phyloP scores from a whole-genome alignment of 2,797 vertebrate species.

The Notolepis coatsorum region DNA sequence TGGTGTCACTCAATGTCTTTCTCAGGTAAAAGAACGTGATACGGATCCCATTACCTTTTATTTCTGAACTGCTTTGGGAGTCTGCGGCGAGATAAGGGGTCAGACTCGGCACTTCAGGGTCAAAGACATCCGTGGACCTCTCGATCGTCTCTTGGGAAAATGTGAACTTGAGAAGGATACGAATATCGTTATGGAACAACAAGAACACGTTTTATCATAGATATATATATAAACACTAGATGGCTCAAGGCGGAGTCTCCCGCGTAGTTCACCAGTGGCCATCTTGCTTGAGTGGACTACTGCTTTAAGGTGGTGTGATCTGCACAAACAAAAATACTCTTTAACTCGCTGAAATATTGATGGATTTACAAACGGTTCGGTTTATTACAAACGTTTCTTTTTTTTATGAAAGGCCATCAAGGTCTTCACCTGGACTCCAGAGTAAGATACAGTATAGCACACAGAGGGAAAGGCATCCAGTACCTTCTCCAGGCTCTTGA shows the following conservation, averaged over 20 bases:
- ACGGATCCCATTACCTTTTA: slow-evolving; percentile 71
- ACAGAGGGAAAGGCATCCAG: not conserved
- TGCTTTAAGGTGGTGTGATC: too few species aligned
- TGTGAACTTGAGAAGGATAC: slow-evolving; percentile 79
- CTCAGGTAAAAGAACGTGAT: not conserved
- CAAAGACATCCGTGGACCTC: slow-evolving; percentile 59
- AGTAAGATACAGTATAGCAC: too few species aligned
- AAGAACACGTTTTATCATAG: slow-evolving; percentile 15
- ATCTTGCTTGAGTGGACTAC: too few species aligned
- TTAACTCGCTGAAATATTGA: too few species aligned
- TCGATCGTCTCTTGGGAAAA: slow-evolving; percentile 76
- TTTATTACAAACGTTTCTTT: too few species aligned
- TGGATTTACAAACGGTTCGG: too few species aligned
- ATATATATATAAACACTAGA: slow-evolving; percentile 22
- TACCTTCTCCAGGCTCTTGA: slow-evolving; percentile 90
- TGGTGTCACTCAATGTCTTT: not conserved
- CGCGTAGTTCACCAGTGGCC: too few species aligned
- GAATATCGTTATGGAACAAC: slow-evolving; percentile 9
- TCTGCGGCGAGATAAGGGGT: slow-evolving; percentile 60
- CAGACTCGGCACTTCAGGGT: slow-evolving; percentile 62
- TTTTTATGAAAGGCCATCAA: too few species aligned
- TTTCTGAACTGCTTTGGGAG: slow-evolving; percentile 42
- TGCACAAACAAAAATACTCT: too few species aligned
- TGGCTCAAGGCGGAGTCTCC: too few species aligned
- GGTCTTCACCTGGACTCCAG: too few species aligned